Conservation (phyloP, 2,888 invertebrate species). For the Callosobruchus maculatus region DNA sequence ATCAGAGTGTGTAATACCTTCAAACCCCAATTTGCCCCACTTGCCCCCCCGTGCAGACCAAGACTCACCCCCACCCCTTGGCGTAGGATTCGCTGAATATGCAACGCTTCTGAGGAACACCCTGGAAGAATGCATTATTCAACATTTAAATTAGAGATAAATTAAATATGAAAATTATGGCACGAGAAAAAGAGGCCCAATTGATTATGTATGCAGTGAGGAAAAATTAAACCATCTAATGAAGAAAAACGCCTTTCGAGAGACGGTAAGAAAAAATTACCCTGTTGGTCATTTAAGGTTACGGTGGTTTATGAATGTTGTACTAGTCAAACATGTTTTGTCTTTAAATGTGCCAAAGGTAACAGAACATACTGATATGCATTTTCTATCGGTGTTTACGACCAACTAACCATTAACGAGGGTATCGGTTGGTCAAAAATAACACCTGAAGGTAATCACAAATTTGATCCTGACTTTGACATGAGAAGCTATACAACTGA, state of each 20-base stretch:
- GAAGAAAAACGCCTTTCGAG: constrained; percentile 49
- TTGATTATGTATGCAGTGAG: constrained; percentile 53
- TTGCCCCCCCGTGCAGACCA: constrained; percentile 14
- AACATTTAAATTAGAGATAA: constrained; percentile 54
- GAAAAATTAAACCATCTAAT: constrained; percentile 52
- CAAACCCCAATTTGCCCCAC: constrained; percentile 4
- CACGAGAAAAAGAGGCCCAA: constrained; percentile 46
- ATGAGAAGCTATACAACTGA: too few species aligned
- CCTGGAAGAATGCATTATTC: constrained; percentile 50
- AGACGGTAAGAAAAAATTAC: constrained; percentile 41
- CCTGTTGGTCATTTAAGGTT: constrained; percentile 16
- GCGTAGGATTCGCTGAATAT: constrained; percentile 40
- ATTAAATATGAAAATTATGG: constrained; percentile 54
- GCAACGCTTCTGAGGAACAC: constrained; percentile 41
- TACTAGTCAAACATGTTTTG: too few species aligned
- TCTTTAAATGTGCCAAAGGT: too few species aligned
- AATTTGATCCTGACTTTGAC: too few species aligned
- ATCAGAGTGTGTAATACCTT: neutral
- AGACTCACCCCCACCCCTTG: constrained; percentile 21
- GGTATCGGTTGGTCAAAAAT: too few species aligned
- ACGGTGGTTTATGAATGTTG: neutral
- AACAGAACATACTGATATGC: too few species aligned
- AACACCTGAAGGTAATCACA: too few species aligned
- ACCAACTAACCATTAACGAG: too few species aligned
- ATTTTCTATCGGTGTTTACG: too few species aligned